A percentile compares a stretch with the other conserved stretches of the same genome.
Conservation (phyloP, 2,888 invertebrate species). For the Parascotia fuliginaria region DNA sequence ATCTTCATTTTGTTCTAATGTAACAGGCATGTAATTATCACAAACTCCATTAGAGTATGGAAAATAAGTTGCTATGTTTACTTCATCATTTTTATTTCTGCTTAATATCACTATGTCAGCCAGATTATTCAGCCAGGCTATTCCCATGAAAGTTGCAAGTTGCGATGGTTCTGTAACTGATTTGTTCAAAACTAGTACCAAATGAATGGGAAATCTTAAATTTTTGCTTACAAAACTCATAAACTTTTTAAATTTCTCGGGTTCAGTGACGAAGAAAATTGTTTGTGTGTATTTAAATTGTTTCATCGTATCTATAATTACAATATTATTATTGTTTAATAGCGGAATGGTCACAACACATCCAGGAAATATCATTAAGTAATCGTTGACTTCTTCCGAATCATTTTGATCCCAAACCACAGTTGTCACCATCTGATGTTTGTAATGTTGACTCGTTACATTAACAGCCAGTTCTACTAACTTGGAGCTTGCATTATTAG, state of each 20-base stretch:
- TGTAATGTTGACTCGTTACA: background rate
- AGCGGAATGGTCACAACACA: background rate
- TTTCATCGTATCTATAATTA: background rate
- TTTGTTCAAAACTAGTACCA: conserved; percentile 51
- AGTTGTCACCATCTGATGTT: background rate
- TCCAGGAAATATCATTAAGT: background rate
- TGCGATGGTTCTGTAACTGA: conserved; percentile 19
- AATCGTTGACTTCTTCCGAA: background rate
- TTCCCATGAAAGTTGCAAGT: conserved; percentile 41
- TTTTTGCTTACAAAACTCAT: conserved; percentile 41
- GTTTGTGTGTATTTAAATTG: conserved; percentile 48
- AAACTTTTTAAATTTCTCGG: conserved; percentile 50
- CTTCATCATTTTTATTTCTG: conserved; percentile 17
- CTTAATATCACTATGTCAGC: conserved; percentile 57
- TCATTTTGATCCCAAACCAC: background rate
- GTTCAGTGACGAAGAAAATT: conserved; percentile 49
- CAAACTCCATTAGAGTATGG: conserved; percentile 56
- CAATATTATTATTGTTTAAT: background rate
- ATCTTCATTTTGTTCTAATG: conserved; percentile 30
- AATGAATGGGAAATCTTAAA: conserved; percentile 45
- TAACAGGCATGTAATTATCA: conserved; percentile 48
- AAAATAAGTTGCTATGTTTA: conserved; percentile 53
- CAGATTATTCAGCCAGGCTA: conserved; percentile 57
- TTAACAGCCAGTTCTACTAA: background rate
- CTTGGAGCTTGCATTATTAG: background rate